These are phyloP conservation scores for Polylopha cassiicola DNA, from an alignment of 2,888 invertebrate genomes.

Conservation along the genomic window DNA sequence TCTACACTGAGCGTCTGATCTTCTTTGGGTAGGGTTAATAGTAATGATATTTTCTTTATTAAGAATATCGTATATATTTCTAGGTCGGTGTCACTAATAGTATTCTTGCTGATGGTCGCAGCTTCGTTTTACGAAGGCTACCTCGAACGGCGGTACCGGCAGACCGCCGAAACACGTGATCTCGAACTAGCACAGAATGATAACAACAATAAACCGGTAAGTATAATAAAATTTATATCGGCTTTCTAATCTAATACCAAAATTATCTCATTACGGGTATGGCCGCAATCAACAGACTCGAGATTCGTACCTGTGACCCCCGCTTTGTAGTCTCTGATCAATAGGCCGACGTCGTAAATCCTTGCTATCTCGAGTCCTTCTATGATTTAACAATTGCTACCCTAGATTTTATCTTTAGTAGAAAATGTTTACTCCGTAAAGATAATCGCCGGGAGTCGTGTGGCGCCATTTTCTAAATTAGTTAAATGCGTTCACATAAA, in stretches of 20 bases:
- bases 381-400: neutral
- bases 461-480: constrained; percentile 1
- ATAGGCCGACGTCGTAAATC: too few species aligned
- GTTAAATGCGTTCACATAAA: constrained; percentile 3
- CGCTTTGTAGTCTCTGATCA: neutral
- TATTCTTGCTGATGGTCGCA: constrained; percentile 75
- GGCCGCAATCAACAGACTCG: too few species aligned
- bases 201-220: constrained; percentile 64
- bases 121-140: constrained; percentile 81
- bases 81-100: constrained; percentile 71
- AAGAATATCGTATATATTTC: too few species aligned
- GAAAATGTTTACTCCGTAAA: constrained; percentile 3
- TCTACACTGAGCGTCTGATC: too few species aligned
- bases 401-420: constrained; percentile 2
- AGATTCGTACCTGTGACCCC: too few species aligned
- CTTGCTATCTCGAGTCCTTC: neutral
- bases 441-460: neutral
- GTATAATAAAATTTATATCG: too few species aligned
- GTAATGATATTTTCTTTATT: constrained; percentile 7
- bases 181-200: constrained; percentile 64
- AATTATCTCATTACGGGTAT: too few species aligned
- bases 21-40: neutral
- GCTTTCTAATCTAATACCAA: too few species aligned
- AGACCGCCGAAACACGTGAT: constrained; percentile 56
- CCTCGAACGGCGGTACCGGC: constrained; percentile 61